Base-by-base conservation (phyloP, 2,888 invertebrate genomes). In the Zaprionus lineosus region DNA sequence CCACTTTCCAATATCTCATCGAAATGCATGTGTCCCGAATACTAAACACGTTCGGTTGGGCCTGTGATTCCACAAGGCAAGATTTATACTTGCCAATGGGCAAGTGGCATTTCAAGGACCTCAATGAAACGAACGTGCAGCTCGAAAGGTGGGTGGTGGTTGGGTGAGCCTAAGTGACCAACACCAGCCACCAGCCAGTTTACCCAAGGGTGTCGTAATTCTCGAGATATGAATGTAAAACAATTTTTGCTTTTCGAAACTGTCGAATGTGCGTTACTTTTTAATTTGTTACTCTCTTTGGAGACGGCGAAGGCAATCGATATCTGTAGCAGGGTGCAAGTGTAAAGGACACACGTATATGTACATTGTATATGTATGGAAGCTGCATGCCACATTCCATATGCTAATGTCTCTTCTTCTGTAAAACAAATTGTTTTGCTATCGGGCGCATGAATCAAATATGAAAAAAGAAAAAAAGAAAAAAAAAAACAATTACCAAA, bases 201-300 rank as follows among this genome's bases (percentile, higher is more conserved):
- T 74, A 88, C 89, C 89, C 89, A 56, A 39, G 89, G 87, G 89
- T 88, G 83, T 86, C 88, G 88, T 89, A 88, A 86, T 81, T 86
- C 86, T 84, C 87, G 86, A 89, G 88, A 89, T 89, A 89, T 89
- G 89, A 89, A 89, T 89, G 88, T 87, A 86, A 88, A 88, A 89
- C 88, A 87, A 86, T 88, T 88, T 86, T 58, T 66, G 39, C 57
- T 31, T 63, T 60, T 66, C 36, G 51, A 65, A 69, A 76, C 68
- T 68, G 81, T 76, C 81, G 71, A 79, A 51, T 66, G 57, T 60
- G 60, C 48, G 60, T 64, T 51, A 69, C 50, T 68, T 74, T 81
- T 58, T 68, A 81, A 81, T 81, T 78, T 78, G 74, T 77, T 64
- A 51, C 61, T 57, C 61, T 74, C 63, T 55, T 46, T 37, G 53